Evolutionary conservation across 2,113 vertebrate genomes (phyloP), one percentile per base, ranked within the genome.

Genomic region (Oreotrochilus melanogaster): DNA sequence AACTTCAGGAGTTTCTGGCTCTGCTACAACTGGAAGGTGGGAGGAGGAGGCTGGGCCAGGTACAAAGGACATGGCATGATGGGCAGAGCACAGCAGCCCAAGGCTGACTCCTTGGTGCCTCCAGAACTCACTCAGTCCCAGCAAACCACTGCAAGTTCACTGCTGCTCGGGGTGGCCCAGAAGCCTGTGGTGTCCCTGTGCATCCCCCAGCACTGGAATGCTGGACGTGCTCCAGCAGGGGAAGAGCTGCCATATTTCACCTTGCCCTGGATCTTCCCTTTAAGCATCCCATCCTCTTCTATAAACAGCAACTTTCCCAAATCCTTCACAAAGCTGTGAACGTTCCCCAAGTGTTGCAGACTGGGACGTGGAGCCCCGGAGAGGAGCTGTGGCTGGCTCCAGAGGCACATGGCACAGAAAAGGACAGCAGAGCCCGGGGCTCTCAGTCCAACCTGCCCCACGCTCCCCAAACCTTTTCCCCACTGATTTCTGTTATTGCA

Each of bases 121-220:
- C 39, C 39, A 65, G 62, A 54, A 35, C 7, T 33, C 66, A 16
- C 5, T 0, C 45, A 35, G 10, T 42, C 45, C n/a, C 70, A 57
- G 61, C 11, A 33, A 57, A 3, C 42, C n/a, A 5, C 2, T 0
- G 25, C 0, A 5, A 57, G 76, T 39, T 62, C 8, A 27, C 5
- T 25, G 79, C 22, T 28, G 53, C 78, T 37, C 3, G 1, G n/a
- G 30, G 25, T 56, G 71, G 54, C 54, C 43, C 48, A 28, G 57
- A 58, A 75, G 23, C 51, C 58, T 6, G 4, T 0, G 7, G 27
- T n/a, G 18, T 39, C 65, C 18, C 45, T 1, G 25, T 1, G 25
- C 28, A 23, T 22, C 42, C 51, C 64, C 50, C 9, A 66, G 80
- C 8, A 5, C 33, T 2, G 2, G n/a, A 61, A 84, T 8, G 1